phyloP scores from a whole-genome alignment of 2,797 vertebrate genomes.

The Thaleichthys pacificus region DNA sequence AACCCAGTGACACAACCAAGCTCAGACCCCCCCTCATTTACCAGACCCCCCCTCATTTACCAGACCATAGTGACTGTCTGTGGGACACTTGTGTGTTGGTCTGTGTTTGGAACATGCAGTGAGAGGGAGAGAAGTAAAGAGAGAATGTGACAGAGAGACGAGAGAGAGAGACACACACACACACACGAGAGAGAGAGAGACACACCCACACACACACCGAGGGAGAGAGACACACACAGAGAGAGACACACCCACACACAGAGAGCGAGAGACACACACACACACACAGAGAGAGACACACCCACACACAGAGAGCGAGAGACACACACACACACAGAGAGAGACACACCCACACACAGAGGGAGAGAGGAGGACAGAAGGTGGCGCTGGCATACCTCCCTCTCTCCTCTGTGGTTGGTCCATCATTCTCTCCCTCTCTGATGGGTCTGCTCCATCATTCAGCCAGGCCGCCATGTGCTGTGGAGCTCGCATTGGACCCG shows the following conservation, averaged over 20 bases:
- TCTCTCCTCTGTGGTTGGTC: neutral
- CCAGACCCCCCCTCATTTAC: neutral
- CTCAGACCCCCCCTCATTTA: no score
- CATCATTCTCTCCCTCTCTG: neutral
- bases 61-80: neutral
- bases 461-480: slow-evolving; percentile 36
- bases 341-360: no score
- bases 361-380: neutral
- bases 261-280: neutral
- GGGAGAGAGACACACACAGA: no score
- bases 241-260: no score
- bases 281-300: neutral
- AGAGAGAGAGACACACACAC: no score
- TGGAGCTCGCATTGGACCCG: slow-evolving; percentile 53
- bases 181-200: no score
- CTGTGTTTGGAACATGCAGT: neutral
- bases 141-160: no score
- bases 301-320: no score
- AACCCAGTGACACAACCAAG: no score
- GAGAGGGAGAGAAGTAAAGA: neutral
- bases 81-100: neutral
- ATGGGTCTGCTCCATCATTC: slow-evolving; percentile 15
- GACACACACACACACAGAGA: no score
- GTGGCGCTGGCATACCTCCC: slow-evolving; percentile 7
- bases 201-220: neutral